Evolutionary conservation across 2,113 vertebrate species (phyloP).

Genomic region (Cavia porcellus): DNA sequence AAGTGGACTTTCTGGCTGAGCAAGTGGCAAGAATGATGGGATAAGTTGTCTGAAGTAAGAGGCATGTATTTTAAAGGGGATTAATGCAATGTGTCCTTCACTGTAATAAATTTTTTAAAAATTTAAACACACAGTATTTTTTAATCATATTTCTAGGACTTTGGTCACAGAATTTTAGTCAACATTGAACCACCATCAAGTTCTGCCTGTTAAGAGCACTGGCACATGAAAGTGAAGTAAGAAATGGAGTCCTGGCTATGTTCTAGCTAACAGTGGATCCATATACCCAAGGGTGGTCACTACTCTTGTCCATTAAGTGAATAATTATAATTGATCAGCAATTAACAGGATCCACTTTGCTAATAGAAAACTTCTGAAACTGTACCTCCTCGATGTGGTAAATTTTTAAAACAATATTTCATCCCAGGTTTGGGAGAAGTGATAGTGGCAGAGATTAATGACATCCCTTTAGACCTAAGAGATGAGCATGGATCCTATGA

Average conservation of each 20-base stretch:
- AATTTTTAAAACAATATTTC: slow-evolving; percentile 4
- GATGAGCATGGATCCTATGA: not conserved
- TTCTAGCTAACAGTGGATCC: not conserved
- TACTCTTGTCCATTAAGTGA: not conserved
- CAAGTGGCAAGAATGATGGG: not conserved
- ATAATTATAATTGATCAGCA: not conserved
- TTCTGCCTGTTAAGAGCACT: not conserved
- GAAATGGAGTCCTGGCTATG: not conserved
- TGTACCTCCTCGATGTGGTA: not conserved
- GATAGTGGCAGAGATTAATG: not conserved
- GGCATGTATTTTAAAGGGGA: not conserved
- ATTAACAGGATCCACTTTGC: not conserved
- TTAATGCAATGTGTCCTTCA: not conserved
- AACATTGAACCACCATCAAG: not conserved
- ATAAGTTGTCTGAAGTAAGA: not conserved
- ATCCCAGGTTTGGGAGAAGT: not conserved
- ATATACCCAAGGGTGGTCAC: not conserved
- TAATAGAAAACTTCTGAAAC: slow-evolving; percentile 36
- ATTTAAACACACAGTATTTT: not conserved
- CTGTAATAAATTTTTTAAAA: not conserved
- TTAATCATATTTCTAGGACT: slow-evolving; percentile 16
- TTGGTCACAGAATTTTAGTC: not conserved
- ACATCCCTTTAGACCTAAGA: not conserved
- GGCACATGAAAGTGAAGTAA: not conserved
- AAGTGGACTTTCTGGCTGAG: not conserved